Conservation (phyloP, 2,113 vertebrate species). For the Nycticebus coucang region DNA sequence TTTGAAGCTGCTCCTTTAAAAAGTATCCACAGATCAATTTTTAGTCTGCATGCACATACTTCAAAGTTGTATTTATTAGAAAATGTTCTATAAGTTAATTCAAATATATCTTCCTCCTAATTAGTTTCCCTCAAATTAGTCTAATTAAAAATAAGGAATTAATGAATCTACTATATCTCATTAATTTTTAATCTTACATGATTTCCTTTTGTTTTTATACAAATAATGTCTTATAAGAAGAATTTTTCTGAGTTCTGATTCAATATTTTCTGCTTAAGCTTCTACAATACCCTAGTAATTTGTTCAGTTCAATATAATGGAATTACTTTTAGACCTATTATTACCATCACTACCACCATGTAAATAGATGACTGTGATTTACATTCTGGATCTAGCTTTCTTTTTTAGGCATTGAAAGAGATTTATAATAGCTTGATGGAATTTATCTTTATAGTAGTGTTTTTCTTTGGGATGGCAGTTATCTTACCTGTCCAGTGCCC, state of each 20-base stretch:
- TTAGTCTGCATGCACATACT: background rate
- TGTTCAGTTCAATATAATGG: background rate
- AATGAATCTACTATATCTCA: background rate
- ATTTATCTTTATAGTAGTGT: background rate
- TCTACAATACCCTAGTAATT: background rate
- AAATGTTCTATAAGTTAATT: slow-evolving; percentile 11
- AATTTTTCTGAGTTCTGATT: slow-evolving; percentile 31
- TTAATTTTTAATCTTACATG: slow-evolving; percentile 17
- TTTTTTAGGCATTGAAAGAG: background rate
- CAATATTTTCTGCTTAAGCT: background rate
- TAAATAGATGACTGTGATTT: slow-evolving; percentile 37
- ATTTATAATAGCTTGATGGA: background rate
- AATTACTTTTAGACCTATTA: slow-evolving; percentile 25
- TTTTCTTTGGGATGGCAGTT: slow-evolving; percentile 2
- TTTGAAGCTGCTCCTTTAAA: slow-evolving; percentile 39
- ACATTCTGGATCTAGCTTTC: slow-evolving; percentile 7
- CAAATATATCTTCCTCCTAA: slow-evolving; percentile 1
- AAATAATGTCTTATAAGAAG: slow-evolving; percentile 1
- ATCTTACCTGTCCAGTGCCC: background rate
- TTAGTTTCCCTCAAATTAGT: slow-evolving; percentile 38
- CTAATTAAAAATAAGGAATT: slow-evolving; percentile 47
- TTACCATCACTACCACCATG: background rate
- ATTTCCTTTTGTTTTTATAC: slow-evolving; percentile 39
- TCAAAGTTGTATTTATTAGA: slow-evolving; percentile 22
- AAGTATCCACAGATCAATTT: background rate